Conservation (phyloP, 1,140 invertebrate genomes). For the Drosophila bifasciata region DNA sequence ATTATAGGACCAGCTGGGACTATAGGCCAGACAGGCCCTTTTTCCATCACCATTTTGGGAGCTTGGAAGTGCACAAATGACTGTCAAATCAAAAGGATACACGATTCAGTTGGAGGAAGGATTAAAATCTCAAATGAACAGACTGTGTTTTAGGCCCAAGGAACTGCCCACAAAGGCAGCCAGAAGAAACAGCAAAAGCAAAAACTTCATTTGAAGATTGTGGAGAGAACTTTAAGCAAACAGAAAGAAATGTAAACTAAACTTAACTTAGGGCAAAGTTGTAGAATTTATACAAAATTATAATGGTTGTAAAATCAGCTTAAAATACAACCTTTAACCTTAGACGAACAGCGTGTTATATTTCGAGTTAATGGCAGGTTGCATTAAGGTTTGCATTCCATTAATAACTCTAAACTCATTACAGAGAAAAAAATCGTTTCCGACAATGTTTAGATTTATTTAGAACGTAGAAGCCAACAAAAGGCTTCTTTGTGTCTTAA, state of each 20-base stretch:
- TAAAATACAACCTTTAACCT: too few relatives aligned
- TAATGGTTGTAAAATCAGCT: too few relatives aligned
- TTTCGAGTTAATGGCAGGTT: too few relatives aligned
- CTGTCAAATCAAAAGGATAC: constrained; percentile 12
- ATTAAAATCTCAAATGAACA: background rate
- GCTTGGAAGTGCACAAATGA: constrained; percentile 20
- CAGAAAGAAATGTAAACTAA: background rate
- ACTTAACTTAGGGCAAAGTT: background rate
- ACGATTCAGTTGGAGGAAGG: background rate
- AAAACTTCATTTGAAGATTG: constrained; percentile 32
- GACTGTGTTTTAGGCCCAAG: constrained; percentile 33
- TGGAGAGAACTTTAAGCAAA: background rate
- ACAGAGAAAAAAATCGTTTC: too few relatives aligned
- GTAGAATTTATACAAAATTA: constrained; percentile 11
- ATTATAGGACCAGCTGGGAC: constrained; percentile 85
- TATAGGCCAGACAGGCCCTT: constrained; percentile 21
- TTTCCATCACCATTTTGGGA: constrained; percentile 15
- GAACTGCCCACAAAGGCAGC: constrained; percentile 13
- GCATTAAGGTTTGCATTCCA: too few relatives aligned
- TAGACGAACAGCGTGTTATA: too few relatives aligned
- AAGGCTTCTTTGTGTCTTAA: too few relatives aligned
- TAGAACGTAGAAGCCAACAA: too few relatives aligned
- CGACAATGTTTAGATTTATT: too few relatives aligned
- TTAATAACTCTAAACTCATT: too few relatives aligned
- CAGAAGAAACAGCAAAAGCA: constrained; percentile 19